phyloP scores from a whole-genome alignment of 2,888 invertebrate species.

The Clusia tigrina region DNA sequence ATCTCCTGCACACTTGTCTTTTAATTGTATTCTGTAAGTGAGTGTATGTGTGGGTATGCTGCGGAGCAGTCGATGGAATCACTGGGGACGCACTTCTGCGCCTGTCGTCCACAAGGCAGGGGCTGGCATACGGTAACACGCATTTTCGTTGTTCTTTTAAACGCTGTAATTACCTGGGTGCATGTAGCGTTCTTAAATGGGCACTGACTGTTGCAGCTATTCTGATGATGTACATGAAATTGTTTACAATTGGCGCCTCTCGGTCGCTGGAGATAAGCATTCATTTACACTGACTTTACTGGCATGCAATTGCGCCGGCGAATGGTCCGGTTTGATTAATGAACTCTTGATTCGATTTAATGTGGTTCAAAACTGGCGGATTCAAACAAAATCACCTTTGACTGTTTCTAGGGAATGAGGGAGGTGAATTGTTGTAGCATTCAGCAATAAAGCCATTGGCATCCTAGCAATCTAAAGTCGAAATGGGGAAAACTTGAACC shows the following conservation, averaged over 20 bases:
- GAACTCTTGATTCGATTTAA: slow-evolving; percentile 1
- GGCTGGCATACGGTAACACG: slow-evolving; percentile 33
- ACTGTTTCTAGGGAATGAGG: too few relatives aligned
- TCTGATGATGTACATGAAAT: slow-evolving; percentile 1
- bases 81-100: neutral
- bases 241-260: neutral
- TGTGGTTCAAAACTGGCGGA: too few relatives aligned
- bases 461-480: too few relatives aligned
- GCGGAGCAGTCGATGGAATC: neutral
- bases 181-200: slow-evolving; percentile 5
- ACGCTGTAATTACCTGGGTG: slow-evolving; percentile 24
- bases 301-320: slow-evolving; percentile 1
- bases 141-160: slow-evolving; percentile 37
- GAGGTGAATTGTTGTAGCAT: too few relatives aligned
- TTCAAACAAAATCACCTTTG: too few relatives aligned
- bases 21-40: slow-evolving; percentile 10
- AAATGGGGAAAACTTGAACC: too few relatives aligned
- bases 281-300: neutral
- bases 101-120: too few relatives aligned
- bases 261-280: neutral
- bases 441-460: too few relatives aligned
- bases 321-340: neutral
- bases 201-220: slow-evolving; percentile 16
- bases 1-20: slow-evolving; percentile 35
- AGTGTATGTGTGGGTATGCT: neutral